Base-by-base conservation (phyloP, 2,113 vertebrate genomes). In the Megaceryle torquata region DNA sequence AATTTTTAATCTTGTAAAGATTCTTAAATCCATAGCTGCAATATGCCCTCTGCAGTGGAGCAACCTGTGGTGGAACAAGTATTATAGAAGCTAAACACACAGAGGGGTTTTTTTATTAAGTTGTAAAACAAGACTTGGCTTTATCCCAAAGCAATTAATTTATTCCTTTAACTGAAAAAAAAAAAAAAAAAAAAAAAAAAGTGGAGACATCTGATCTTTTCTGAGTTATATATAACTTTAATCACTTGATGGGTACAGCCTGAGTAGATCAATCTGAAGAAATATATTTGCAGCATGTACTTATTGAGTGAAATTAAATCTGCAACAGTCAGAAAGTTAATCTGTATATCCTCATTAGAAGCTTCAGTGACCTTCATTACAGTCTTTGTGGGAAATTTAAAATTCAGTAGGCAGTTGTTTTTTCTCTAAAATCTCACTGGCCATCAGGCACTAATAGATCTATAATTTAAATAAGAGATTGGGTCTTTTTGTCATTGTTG, bases 1-100 rank as follows among this genome's bases (percentile, higher is more conserved):
- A 92, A 96, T 95, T 87, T 92, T 94, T 93, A 86, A 85, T 90
- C 68, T 87, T 48, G n/a, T 56, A 64, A 92, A 57, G 67, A 77
- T 83, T 86, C 70, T 82, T 82, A 60, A 65, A 72, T 43, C 63
- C 54, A 33, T 41, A 51, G 67, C 53, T 86, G 43, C 48, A 65
- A 63, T 48, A 74, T 44, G 12, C 13, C 43, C 33, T 48, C 50
- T 71, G 46, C n/a, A 37, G 31, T 76, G 44, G 64, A 71, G 84
- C 43, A 89, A 68, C 35, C 24, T 71, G 48, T 39, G 57, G 24
- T 22, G 15, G 44, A 80, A 69, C 7, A 72, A 46, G 51, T 56
- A 54, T 59, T 59, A 50, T 46, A 77, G 41, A 46, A 86, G 29
- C 46, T 67, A 82, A 75, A 26, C 3, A 3, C 13, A n/a, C 0